These are phyloP conservation scores for Paedocypris sp. DNA, from an alignment of 2,113 vertebrate genomes.

Conservation along the genomic window DNA sequence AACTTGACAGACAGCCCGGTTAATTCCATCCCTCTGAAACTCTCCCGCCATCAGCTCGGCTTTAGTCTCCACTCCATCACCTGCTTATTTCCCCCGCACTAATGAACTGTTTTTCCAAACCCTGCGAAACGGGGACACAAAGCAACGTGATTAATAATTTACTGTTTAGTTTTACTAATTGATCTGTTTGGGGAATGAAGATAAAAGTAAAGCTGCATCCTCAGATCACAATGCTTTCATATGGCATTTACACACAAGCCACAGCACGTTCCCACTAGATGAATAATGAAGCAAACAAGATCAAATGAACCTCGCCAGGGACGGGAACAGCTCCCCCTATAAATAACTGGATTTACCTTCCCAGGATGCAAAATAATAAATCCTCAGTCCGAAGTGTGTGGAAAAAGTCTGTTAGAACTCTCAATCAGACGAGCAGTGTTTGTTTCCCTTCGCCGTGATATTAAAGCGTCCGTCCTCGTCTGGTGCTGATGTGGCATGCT, in stretches of 20 bases:
- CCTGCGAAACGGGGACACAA: slow-evolving; percentile 62
- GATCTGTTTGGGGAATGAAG: slow-evolving; percentile 65
- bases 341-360: no score
- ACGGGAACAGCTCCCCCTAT: slow-evolving; percentile 45
- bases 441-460: neutral
- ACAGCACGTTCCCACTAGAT: slow-evolving; percentile 59
- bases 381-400: neutral
- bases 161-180: slow-evolving; percentile 71
- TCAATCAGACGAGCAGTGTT: no score
- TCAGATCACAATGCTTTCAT: slow-evolving; percentile 60
- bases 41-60: slow-evolving; percentile 55
- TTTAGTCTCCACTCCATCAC: slow-evolving; percentile 64
- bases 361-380: slow-evolving; percentile 32
- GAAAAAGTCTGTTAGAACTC: no score
- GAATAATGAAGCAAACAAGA: slow-evolving; percentile 72
- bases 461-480: neutral
- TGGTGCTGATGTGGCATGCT: neutral
- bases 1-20: slow-evolving; percentile 52
- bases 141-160: slow-evolving; percentile 70
- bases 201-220: slow-evolving; percentile 63
- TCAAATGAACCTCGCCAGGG: slow-evolving; percentile 65
- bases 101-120: slow-evolving; percentile 65
- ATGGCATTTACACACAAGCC: slow-evolving; percentile 68
- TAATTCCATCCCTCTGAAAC: slow-evolving; percentile 55
- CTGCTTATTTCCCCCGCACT: slow-evolving; percentile 38